phyloP scores from a whole-genome alignment of 2,113 vertebrate genomes.

The Poeciliopsis retropinna region DNA sequence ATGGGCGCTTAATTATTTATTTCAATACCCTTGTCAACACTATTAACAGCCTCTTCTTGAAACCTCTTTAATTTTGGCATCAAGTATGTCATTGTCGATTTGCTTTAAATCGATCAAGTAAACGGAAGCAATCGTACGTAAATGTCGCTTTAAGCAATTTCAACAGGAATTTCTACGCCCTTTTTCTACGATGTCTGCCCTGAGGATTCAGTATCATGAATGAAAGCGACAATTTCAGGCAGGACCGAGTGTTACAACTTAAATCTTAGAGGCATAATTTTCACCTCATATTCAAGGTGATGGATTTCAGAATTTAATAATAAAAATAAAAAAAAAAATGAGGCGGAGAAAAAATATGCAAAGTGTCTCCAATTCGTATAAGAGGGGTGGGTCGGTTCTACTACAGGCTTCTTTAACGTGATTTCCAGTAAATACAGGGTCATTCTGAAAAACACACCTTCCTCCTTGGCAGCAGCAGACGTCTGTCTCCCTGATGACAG shows the following conservation, averaged over 20 bases:
- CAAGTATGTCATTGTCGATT: slow-evolving; percentile 19
- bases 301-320: too few relatives aligned
- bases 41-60: slow-evolving; percentile 43
- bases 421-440: slow-evolving; percentile 45
- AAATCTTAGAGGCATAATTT: slow-evolving; percentile 10
- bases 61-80: slow-evolving; percentile 17
- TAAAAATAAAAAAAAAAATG: too few relatives aligned
- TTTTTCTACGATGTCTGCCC: slow-evolving; percentile 52
- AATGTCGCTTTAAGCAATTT: slow-evolving; percentile 17
- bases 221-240: slow-evolving; percentile 46
- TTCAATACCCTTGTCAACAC: slow-evolving; percentile 73
- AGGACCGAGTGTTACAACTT: slow-evolving; percentile 22
- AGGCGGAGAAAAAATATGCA: slow-evolving; percentile 10
- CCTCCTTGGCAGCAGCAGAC: slow-evolving; percentile 26
- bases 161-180: slow-evolving; percentile 51
- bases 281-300: too few relatives aligned
- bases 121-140: slow-evolving; percentile 35
- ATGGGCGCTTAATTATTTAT: slow-evolving; percentile 77
- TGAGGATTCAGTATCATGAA: slow-evolving; percentile 52
- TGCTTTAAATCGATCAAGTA: slow-evolving; percentile 31
- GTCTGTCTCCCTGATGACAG: slow-evolving; percentile 40
- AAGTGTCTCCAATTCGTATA: slow-evolving; percentile 33
- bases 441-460: slow-evolving; percentile 50
- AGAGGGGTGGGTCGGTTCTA: slow-evolving; percentile 16
- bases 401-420: slow-evolving; percentile 34